These are phyloP conservation scores for Hypsibius dujardini DNA, from an alignment of 1,140 invertebrate species.

Conservation along the genomic window DNA sequence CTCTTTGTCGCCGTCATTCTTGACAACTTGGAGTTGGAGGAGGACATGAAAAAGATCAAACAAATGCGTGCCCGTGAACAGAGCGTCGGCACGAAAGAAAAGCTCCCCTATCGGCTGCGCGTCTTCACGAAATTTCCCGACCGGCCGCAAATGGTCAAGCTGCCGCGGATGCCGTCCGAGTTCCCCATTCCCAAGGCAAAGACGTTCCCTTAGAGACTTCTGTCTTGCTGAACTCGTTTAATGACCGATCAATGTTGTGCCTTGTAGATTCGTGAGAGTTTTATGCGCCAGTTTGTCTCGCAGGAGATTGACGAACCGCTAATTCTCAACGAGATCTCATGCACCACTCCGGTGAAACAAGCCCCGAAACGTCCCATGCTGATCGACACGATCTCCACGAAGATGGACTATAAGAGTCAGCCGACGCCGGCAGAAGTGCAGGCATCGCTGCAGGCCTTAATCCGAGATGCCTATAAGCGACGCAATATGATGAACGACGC, in stretches of 20 bases:
- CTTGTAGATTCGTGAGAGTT: slow-evolving; percentile 73
- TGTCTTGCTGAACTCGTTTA: not conserved
- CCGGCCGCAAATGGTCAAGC: slow-evolving; percentile 88
- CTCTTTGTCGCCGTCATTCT: slow-evolving; percentile 99
- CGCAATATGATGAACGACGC: slow-evolving; percentile 13
- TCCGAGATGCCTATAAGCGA: slow-evolving; percentile 7
- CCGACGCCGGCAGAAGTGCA: not conserved
- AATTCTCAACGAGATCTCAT: not conserved
- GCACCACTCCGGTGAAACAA: not conserved
- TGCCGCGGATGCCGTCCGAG: slow-evolving; percentile 85
- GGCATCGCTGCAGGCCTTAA: not conserved
- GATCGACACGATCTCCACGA: not conserved
- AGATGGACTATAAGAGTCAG: not conserved
- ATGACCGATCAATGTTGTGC: slow-evolving; percentile 16
- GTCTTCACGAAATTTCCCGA: slow-evolving; percentile 98
- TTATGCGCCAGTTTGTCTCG: slow-evolving; percentile 89
- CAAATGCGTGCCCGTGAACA: slow-evolving; percentile 90
- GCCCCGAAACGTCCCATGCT: not conserved
- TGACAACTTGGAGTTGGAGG: slow-evolving; percentile 95
- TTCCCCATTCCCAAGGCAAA: slow-evolving; percentile 79
- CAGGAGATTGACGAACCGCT: slow-evolving; percentile 41
- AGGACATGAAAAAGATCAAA: slow-evolving; percentile 98
- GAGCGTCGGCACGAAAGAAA: slow-evolving; percentile 81
- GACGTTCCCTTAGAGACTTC: not conserved
- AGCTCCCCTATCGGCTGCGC: slow-evolving; percentile 74